Conservation (phyloP, 2,888 invertebrate species). For the Spilarctia lutea region DNA sequence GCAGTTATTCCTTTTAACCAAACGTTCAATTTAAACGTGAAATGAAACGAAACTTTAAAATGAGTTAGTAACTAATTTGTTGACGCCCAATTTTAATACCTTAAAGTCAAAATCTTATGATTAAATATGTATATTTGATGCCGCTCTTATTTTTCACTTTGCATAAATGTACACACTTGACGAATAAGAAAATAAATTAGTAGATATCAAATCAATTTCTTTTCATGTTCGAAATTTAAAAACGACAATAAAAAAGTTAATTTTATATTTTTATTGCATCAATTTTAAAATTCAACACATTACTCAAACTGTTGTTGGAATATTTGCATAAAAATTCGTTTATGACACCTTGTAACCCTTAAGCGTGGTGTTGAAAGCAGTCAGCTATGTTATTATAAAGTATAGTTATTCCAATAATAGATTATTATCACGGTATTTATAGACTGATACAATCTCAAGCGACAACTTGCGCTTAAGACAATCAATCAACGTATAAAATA, state of each 20-base stretch:
- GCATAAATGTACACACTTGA: background rate
- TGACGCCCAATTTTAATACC: background rate
- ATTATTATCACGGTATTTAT: background rate
- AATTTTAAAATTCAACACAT: background rate
- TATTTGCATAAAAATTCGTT: background rate
- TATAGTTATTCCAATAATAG: background rate
- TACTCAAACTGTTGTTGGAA: background rate
- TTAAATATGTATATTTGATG: background rate
- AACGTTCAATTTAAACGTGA: background rate
- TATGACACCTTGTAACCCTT: background rate
- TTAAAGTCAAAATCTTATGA: background rate
- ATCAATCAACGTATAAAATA: constrained; percentile 4
- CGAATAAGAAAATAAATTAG: background rate
- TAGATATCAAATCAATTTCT: too few relatives aligned
- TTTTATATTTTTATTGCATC: background rate
- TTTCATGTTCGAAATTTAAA: too few relatives aligned
- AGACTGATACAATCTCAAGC: background rate
- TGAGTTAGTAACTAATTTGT: background rate
- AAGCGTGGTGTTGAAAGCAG: background rate
- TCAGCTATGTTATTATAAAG: background rate
- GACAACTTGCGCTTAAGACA: background rate
- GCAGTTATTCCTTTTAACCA: background rate
- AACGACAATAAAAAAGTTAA: background rate
- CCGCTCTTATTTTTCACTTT: background rate
- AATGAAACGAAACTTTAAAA: background rate